These are phyloP conservation scores for Lanistes nyassanus DNA, from an alignment of 1,140 invertebrate species.

Conservation along the genomic window DNA sequence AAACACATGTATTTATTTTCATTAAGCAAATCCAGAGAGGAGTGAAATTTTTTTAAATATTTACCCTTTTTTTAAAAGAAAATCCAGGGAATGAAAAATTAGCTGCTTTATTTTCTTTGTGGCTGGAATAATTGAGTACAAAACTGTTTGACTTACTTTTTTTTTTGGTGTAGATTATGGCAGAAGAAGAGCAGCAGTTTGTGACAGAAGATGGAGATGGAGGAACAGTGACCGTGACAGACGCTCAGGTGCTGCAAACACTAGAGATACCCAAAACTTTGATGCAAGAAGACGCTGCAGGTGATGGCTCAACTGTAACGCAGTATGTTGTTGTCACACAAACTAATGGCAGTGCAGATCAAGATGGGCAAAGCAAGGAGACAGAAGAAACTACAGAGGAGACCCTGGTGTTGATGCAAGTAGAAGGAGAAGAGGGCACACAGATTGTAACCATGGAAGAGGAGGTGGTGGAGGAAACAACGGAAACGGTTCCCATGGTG, in stretches of 20 bases:
- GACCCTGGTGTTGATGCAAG: conserved; percentile 16
- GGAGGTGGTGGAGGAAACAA: conserved; percentile 16
- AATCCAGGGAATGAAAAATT: too few species aligned
- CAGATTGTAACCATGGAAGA: conserved; percentile 26
- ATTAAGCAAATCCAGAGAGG: too few species aligned
- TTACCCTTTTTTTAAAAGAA: too few species aligned
- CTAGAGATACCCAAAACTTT: conserved; percentile 36
- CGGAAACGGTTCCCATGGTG: conserved; percentile 2
- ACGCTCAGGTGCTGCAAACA: conserved; percentile 32
- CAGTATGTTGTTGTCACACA: conserved; percentile 21
- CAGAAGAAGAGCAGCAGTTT: conserved; percentile 16
- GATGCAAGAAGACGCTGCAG: conserved; percentile 34
- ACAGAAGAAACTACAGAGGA: conserved; percentile 22
- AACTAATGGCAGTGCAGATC: not conserved
- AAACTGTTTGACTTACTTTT: too few species aligned
- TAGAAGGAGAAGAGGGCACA: conserved; percentile 23
- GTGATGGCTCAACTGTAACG: conserved; percentile 23
- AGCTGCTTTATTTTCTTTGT: too few species aligned
- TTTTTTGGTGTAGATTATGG: conserved; percentile 4
- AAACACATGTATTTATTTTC: too few species aligned
- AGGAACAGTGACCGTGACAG: conserved; percentile 25
- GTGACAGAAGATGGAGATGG: conserved; percentile 11
- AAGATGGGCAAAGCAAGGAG: conserved; percentile 4
- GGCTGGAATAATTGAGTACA: too few species aligned
- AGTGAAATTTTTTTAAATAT: too few species aligned